phyloP scores from a whole-genome alignment of 2,888 invertebrate species.

The Nephrotoma flavescens region DNA sequence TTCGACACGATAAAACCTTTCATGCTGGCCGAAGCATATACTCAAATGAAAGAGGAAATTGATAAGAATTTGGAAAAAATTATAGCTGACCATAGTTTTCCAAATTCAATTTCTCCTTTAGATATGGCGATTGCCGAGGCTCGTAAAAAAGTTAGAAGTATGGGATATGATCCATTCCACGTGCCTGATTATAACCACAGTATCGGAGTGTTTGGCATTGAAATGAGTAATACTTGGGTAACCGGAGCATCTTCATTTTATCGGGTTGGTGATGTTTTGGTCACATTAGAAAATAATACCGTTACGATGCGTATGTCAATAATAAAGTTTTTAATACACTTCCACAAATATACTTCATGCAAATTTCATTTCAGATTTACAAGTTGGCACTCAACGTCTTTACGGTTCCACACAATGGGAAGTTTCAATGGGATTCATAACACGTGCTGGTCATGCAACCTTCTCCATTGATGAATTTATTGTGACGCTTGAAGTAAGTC shows the following conservation, averaged over 20 bases:
- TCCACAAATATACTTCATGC: constrained; percentile 20
- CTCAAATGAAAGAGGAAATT: constrained; percentile 54
- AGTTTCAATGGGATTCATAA: constrained; percentile 49
- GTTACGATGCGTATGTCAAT: constrained; percentile 26
- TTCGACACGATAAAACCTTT: constrained; percentile 81
- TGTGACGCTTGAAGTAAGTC: constrained; percentile 51
- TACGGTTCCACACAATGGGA: constrained; percentile 70
- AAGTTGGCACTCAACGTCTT: constrained; percentile 66
- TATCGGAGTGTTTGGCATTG: constrained; percentile 52
- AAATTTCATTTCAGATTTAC: constrained; percentile 36
- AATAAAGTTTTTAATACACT: neutral
- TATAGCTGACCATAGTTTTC: constrained; percentile 54
- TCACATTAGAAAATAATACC: constrained; percentile 57
- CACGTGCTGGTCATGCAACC: constrained; percentile 54
- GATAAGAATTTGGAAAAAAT: constrained; percentile 57
- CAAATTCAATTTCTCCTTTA: constrained; percentile 72
- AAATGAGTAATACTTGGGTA: constrained; percentile 60
- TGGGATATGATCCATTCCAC: constrained; percentile 57
- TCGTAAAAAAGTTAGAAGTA: constrained; percentile 47
- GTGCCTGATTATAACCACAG: constrained; percentile 58
- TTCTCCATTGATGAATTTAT: constrained; percentile 69
- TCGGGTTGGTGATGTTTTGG: constrained; percentile 61
- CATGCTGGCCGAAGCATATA: constrained; percentile 62
- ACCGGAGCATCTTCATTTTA: constrained; percentile 69
- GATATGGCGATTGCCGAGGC: constrained; percentile 69